Evolutionary conservation across 2,888 invertebrate genomes (phyloP).

Genomic region (Hetaerina titia): DNA sequence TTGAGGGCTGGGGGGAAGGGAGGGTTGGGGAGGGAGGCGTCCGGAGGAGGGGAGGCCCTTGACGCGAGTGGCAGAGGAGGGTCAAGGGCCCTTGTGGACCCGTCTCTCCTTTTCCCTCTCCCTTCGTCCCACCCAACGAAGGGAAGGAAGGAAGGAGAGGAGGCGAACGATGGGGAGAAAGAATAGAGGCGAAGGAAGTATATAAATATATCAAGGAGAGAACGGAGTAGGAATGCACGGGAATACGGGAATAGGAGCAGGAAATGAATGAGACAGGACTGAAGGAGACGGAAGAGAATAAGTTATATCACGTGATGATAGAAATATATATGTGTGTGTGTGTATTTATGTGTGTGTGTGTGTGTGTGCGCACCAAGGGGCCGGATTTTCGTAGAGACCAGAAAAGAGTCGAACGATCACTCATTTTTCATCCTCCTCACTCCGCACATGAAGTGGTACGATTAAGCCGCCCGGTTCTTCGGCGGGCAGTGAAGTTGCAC

Average conservation of each 20-base stretch:
- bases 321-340: neutral
- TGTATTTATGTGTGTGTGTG: too few species aligned
- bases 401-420: neutral
- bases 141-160: neutral
- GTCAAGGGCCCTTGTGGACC: conserved; percentile 68
- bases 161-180: neutral
- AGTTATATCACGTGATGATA: neutral
- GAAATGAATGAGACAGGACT: neutral
- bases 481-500: neutral
- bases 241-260: neutral
- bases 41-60: conserved; percentile 7
- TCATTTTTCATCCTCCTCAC: neutral
- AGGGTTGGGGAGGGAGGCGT: neutral
- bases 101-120: conserved; percentile 46
- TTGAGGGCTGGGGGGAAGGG: neutral
- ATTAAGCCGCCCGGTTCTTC: neutral
- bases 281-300: neutral
- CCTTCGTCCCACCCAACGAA: neutral
- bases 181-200: conserved; percentile 34
- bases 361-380: neutral
- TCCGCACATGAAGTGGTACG: neutral
- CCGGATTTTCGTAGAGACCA: neutral
- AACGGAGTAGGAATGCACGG: neutral
- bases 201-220: neutral
- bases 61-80: conserved; percentile 68